These are phyloP conservation scores for Petrocephalus zakoni DNA, from an alignment of 2,113 vertebrate species.

Conservation along the genomic window DNA sequence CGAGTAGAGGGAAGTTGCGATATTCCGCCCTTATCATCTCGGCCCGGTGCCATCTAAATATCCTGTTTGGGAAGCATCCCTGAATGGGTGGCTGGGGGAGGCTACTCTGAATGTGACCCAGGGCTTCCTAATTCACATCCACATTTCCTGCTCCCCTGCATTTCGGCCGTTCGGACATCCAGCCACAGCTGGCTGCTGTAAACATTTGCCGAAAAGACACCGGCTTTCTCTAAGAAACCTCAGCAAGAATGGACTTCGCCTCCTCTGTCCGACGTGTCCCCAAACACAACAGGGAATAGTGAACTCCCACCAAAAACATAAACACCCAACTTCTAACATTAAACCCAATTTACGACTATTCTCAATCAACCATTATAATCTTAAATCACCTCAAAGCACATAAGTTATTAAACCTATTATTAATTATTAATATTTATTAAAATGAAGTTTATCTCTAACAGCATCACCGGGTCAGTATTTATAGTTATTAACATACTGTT, in stretches of 20 bases:
- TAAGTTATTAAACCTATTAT: too few species aligned
- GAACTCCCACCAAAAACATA: neutral
- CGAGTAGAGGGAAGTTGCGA: neutral
- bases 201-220: neutral
- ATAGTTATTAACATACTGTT: neutral
- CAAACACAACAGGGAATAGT: neutral
- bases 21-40: neutral
- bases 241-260: neutral
- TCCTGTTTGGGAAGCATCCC: neutral
- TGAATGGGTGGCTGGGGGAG: neutral
- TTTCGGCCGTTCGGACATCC: neutral
- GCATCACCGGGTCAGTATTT: neutral
- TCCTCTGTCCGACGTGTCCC: neutral
- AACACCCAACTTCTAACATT: neutral
- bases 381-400: neutral
- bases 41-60: neutral
- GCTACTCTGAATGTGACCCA: neutral
- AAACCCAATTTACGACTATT: neutral
- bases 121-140: neutral
- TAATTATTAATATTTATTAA: neutral
- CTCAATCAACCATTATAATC: neutral
- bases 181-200: neutral
- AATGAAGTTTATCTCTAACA: neutral
- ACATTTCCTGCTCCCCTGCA: neutral
- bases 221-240: neutral